Percentiles rank a stretch among this genome's conserved stretches.
Conservation (phyloP, 2,113 vertebrate species). For the Zosterops japonicus region DNA sequence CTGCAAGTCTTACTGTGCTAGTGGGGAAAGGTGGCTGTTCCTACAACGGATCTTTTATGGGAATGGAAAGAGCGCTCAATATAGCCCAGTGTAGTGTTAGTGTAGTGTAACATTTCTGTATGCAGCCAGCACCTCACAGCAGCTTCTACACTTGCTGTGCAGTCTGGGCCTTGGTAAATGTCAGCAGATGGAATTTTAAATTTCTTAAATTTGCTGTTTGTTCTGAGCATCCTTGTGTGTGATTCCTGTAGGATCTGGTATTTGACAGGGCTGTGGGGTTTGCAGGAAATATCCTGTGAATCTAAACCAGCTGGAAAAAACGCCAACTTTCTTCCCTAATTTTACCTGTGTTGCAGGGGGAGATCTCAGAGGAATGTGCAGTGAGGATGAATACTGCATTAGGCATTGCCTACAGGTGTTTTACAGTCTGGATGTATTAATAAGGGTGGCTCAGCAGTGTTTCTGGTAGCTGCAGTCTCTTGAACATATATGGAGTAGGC, state of each 20-base stretch:
- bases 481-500: background rate
- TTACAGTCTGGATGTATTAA: background rate
- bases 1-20: background rate
- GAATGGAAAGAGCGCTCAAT: background rate
- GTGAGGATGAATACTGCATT: background rate
- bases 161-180: constrained; percentile 21
- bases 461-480: background rate
- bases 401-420: background rate
- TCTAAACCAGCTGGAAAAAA: constrained; percentile 35
- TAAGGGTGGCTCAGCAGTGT: background rate
- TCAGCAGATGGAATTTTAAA: constrained; percentile 45
- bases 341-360: background rate
- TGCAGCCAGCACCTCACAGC: background rate
- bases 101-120: background rate
- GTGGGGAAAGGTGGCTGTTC: background rate
- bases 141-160: background rate
- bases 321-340: background rate
- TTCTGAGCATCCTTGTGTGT: constrained; percentile 10
- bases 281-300: background rate
- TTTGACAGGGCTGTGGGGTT: constrained; percentile 23
- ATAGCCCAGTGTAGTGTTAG: background rate
- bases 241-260: constrained; percentile 50
- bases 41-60: background rate
- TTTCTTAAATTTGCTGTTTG: background rate
- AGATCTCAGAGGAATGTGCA: background rate